These are phyloP conservation scores for Homarus americanus DNA, from an alignment of 1,140 invertebrate genomes.

Conservation along the genomic window DNA sequence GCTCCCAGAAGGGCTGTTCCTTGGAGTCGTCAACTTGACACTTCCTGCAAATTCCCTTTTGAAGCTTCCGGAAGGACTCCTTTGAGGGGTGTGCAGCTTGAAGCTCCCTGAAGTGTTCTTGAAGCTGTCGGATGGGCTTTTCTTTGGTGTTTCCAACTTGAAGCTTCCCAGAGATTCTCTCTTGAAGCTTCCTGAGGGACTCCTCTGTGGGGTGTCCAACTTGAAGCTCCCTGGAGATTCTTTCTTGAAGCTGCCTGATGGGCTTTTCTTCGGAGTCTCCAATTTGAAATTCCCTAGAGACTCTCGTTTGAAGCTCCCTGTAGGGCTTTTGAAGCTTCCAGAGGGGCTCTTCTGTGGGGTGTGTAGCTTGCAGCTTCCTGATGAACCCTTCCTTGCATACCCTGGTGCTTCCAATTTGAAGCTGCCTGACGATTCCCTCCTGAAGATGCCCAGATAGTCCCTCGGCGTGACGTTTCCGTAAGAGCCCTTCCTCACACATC, in stretches of 20 bases:
- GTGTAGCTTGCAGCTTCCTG: conserved; percentile 10
- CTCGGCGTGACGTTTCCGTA: conserved; percentile 29
- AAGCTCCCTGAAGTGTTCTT: conserved; percentile 30
- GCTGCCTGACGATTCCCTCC: background rate
- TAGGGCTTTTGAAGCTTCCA: conserved; percentile 37
- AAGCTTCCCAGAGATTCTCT: conserved; percentile 26
- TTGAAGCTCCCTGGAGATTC: conserved; percentile 36
- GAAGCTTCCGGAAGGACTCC: conserved; percentile 23
- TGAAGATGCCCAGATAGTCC: background rate
- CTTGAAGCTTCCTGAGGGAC: conserved; percentile 27
- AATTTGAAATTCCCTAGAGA: conserved; percentile 25
- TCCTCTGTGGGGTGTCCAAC: conserved; percentile 20
- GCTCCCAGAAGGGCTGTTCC: background rate
- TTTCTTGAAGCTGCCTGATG: conserved; percentile 17
- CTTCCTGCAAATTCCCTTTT: conserved; percentile 33
- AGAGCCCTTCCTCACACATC: conserved; percentile 28
- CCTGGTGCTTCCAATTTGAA: background rate
- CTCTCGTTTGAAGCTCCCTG: conserved; percentile 31
- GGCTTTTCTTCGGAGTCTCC: conserved; percentile 19
- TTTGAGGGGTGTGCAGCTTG: conserved; percentile 13
- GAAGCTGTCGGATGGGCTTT: conserved; percentile 15
- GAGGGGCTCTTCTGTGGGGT: conserved; percentile 38
- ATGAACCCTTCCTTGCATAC: background rate
- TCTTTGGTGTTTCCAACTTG: conserved; percentile 24
- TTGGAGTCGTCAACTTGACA: conserved; percentile 14